phyloP scores from a whole-genome alignment of 1,140 invertebrate genomes.

The Pseudobourletiella spinata region DNA sequence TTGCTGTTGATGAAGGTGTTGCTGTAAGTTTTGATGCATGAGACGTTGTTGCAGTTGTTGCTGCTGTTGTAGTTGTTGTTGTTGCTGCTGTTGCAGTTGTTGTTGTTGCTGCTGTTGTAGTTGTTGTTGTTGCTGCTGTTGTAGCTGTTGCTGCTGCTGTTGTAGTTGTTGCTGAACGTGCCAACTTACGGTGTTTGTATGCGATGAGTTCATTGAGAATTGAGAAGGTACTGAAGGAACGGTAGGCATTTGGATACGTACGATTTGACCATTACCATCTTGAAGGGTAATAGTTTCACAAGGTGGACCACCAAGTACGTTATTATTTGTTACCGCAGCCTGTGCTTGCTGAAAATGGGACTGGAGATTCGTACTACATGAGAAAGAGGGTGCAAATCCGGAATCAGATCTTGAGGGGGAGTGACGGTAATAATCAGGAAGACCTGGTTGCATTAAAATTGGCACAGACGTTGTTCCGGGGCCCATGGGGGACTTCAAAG shows the following conservation, averaged over 20 bases:
- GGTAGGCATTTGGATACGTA: constrained; percentile 43
- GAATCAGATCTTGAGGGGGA: background rate
- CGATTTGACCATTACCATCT: constrained; percentile 23
- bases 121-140: no score
- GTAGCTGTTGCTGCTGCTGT: no score
- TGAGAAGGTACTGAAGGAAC: constrained; percentile 42
- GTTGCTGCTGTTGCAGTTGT: background rate
- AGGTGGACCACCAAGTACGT: background rate
- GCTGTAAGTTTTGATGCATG: no score
- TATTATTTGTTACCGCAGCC: background rate
- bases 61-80: constrained; percentile 12
- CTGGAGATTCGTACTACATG: background rate
- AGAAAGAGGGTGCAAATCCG: background rate
- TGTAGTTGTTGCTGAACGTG: constrained; percentile 10
- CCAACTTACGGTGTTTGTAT: constrained; percentile 37
- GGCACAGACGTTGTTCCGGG: no score
- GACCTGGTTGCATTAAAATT: background rate
- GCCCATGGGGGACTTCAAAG: no score
- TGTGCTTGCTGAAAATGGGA: background rate
- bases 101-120: no score
- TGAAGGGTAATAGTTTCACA: constrained; percentile 13
- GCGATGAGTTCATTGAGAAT: constrained; percentile 41
- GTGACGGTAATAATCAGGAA: background rate
- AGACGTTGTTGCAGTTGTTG: no score
- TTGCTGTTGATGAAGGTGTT: no score